Conservation (phyloP, 2,113 vertebrate species). For the Boleophthalmus pectinirostris region DNA sequence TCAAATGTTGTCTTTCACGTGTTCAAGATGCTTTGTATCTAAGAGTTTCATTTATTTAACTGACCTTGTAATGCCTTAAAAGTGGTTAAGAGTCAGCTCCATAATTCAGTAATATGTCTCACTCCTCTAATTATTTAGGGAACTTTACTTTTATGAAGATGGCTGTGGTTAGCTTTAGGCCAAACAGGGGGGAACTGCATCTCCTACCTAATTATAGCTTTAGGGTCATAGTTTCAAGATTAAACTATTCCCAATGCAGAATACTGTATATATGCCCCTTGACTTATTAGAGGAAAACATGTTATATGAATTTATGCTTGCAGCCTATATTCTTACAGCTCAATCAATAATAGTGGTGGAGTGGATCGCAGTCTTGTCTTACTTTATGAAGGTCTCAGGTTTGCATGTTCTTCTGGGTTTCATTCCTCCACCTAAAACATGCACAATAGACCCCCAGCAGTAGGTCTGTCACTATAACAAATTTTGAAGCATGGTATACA, state of each 20-base stretch:
- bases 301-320: too few relatives aligned
- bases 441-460: background rate
- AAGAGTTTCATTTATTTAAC: background rate
- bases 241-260: too few relatives aligned
- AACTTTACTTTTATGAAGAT: background rate
- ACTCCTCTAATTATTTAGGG: too few relatives aligned
- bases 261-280: too few relatives aligned
- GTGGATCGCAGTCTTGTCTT: background rate
- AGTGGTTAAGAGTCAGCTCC: background rate
- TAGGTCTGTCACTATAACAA: too few relatives aligned
- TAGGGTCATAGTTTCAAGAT: too few relatives aligned
- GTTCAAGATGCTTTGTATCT: background rate
- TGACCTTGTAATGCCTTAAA: background rate
- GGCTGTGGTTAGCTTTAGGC: too few relatives aligned
- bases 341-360: background rate
- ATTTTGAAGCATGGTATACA: too few relatives aligned
- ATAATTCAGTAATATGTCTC: background rate
- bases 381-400: background rate
- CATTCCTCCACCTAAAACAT: background rate
- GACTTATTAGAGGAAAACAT: too few relatives aligned
- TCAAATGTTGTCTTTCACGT: background rate
- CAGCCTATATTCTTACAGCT: too few relatives aligned
- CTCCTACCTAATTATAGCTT: too few relatives aligned
- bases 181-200: too few relatives aligned
- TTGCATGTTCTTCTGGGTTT: background rate